Conservation (phyloP, 2,113 vertebrate genomes). For the Cinclus cinclus region DNA sequence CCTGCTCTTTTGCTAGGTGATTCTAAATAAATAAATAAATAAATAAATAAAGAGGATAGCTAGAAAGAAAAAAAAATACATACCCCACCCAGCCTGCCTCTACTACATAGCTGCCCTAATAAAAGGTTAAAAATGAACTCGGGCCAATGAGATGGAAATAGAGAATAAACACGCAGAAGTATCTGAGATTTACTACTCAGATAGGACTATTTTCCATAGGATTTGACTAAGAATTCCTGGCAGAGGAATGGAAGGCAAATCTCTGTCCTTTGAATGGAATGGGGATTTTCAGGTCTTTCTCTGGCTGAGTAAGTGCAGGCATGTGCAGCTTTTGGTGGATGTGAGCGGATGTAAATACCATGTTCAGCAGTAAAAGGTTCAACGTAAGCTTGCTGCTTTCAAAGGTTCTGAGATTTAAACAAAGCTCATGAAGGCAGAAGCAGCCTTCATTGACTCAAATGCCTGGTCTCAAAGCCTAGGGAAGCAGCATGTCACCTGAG, state of each 20-base stretch:
- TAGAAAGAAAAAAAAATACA: background rate
- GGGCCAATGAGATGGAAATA: slow-evolving; percentile 52
- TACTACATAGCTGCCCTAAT: slow-evolving; percentile 9
- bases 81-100: background rate
- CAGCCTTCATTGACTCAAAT: background rate
- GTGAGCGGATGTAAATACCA: slow-evolving; percentile 11
- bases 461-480: background rate
- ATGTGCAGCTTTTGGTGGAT: slow-evolving; percentile 7
- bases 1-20: background rate
- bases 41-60: background rate
- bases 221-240: slow-evolving; percentile 61
- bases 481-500: background rate
- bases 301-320: background rate
- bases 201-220: slow-evolving; percentile 64
- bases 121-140: slow-evolving; percentile 59
- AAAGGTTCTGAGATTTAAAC: background rate
- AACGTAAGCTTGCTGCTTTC: background rate
- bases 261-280: slow-evolving; percentile 46
- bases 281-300: slow-evolving; percentile 62
- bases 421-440: background rate
- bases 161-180: slow-evolving; percentile 54
- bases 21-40: background rate
- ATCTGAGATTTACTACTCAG: slow-evolving; percentile 61
- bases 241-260: slow-evolving; percentile 45
- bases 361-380: slow-evolving; percentile 7